Percentiles rank a stretch among this genome's conserved stretches.
Conservation (phyloP, 2,888 invertebrate species). For the Dexiosoma caninum region DNA sequence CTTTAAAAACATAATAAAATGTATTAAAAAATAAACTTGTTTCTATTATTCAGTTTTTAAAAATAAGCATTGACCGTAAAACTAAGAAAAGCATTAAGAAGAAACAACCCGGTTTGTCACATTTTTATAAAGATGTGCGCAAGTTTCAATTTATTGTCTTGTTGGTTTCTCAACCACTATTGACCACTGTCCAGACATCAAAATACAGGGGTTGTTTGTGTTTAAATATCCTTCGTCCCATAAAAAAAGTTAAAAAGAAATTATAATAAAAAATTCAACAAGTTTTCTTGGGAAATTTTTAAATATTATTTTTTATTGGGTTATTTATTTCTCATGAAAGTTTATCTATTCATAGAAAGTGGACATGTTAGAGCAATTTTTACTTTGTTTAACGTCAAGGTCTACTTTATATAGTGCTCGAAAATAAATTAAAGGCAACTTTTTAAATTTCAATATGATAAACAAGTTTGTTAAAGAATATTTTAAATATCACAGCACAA, state of each 20-base stretch:
- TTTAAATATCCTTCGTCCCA: neutral
- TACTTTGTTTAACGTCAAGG: no score
- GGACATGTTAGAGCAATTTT: no score
- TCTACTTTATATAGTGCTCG: no score
- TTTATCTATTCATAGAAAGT: neutral
- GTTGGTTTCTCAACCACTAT: constrained; percentile 1
- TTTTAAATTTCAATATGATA: no score
- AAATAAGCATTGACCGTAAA: neutral
- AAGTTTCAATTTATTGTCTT: constrained; percentile 30
- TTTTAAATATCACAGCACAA: no score
- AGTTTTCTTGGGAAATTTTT: constrained; percentile 27
- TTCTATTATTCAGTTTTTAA: neutral
- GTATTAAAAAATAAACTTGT: constrained; percentile 29
- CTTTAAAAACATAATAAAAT: neutral
- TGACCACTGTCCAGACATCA: constrained; percentile 35
- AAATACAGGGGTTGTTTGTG: neutral
- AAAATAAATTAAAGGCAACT: no score
- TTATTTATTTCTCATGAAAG: neutral
- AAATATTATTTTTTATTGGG: neutral
- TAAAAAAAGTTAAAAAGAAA: neutral
- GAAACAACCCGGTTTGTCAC: constrained; percentile 29
- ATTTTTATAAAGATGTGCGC: constrained; percentile 24
- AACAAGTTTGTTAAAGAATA: no score
- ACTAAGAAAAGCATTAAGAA: neutral
- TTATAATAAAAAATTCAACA: neutral